Conservation (phyloP, 2,113 vertebrate species). For the Pipa parva region DNA sequence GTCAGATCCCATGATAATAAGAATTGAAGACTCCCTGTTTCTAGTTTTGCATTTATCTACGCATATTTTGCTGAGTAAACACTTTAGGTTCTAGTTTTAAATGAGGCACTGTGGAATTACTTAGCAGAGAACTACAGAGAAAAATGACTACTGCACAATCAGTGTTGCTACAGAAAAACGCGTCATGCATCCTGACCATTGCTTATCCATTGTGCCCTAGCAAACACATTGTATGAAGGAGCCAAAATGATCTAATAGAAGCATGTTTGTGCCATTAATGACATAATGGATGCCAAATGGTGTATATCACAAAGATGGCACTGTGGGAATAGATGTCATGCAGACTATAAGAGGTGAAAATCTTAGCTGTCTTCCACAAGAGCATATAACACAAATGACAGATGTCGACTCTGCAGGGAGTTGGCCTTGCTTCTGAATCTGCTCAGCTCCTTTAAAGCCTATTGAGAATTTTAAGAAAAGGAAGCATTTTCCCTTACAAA, state of each 20-base stretch:
- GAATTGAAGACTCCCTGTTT: slow-evolving; percentile 17
- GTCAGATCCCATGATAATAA: slow-evolving; percentile 19
- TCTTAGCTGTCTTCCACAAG: slow-evolving; percentile 7
- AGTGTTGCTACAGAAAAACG: background rate
- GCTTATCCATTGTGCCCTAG: background rate
- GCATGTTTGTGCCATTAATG: slow-evolving; percentile 5
- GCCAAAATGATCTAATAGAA: slow-evolving; percentile 15
- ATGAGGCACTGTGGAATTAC: slow-evolving; percentile 34
- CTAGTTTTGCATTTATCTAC: slow-evolving; percentile 30
- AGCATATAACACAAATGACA: slow-evolving; percentile 18
- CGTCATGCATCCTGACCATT: background rate
- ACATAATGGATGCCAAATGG: slow-evolving; percentile 19
- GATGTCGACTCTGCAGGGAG: slow-evolving; percentile 27
- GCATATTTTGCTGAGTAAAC: slow-evolving; percentile 30
- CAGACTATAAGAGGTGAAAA: slow-evolving; percentile 21
- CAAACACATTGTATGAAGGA: background rate
- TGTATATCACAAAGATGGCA: background rate
- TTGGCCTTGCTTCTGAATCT: background rate
- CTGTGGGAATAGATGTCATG: slow-evolving; percentile 12
- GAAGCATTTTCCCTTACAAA: background rate
- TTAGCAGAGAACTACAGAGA: slow-evolving; percentile 23
- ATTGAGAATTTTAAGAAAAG: slow-evolving; percentile 3
- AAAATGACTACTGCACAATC: slow-evolving; percentile 23
- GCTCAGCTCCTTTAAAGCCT: slow-evolving; percentile 11
- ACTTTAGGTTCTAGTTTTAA: slow-evolving; percentile 20